Evolutionary conservation across 2,113 vertebrate species (phyloP).

Genomic region (Psittacus erithacus): DNA sequence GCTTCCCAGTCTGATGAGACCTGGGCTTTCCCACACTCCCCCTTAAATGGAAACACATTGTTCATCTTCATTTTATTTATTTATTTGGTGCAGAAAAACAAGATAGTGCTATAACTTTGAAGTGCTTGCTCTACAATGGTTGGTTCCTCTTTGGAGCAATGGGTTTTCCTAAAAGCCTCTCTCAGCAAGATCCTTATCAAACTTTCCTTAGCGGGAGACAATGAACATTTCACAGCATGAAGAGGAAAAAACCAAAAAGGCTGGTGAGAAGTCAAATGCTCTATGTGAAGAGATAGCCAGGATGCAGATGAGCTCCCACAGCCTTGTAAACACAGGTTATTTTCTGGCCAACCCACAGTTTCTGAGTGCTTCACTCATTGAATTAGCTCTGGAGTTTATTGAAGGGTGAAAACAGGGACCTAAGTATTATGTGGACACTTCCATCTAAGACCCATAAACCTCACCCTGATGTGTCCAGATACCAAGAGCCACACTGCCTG

Average conservation of each 20-base stretch:
- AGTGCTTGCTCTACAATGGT: slow-evolving; percentile 59
- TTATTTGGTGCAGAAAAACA: slow-evolving; percentile 66
- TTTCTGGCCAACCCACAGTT: neutral
- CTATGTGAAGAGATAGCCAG: neutral
- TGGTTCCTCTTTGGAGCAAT: slow-evolving; percentile 60
- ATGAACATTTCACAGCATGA: slow-evolving; percentile 67
- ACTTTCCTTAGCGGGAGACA: slow-evolving; percentile 61
- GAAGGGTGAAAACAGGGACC: neutral
- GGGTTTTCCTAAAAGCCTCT: slow-evolving; percentile 68
- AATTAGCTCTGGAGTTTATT: neutral
- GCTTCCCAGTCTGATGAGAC: slow-evolving; percentile 58
- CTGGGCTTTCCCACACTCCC: slow-evolving; percentile 74
- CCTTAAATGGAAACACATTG: slow-evolving; percentile 72
- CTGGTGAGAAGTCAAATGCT: slow-evolving; percentile 1
- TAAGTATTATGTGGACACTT: neutral
- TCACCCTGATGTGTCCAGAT: neutral
- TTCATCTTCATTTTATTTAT: slow-evolving; percentile 72
- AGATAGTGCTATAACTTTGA: slow-evolving; percentile 71
- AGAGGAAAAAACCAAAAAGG: slow-evolving; percentile 27
- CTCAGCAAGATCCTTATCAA: slow-evolving; percentile 76
- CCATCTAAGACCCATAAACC: neutral
- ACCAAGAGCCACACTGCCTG: neutral
- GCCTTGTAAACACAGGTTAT: slow-evolving; percentile 23
- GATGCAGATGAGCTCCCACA: slow-evolving; percentile 3
- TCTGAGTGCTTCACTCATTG: neutral